phyloP scores from a whole-genome alignment of 2,113 vertebrate species.

The Pelusios castaneus region DNA sequence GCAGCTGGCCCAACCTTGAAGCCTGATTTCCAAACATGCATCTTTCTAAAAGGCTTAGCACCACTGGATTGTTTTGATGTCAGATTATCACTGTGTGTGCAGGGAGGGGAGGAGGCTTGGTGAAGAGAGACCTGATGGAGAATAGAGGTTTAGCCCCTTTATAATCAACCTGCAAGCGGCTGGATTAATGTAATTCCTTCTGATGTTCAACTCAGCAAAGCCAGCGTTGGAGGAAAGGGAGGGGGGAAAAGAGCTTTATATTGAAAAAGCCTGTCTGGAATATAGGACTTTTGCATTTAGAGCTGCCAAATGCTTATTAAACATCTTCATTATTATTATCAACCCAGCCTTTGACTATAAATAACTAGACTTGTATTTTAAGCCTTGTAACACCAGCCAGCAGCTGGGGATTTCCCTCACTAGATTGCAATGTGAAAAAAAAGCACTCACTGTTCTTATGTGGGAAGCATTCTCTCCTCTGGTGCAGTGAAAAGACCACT shows the following conservation, averaged over 20 bases:
- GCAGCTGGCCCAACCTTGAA: too few relatives aligned
- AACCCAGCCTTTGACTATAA: not conserved
- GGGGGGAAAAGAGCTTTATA: accelerated
- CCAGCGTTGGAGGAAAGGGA: accelerated
- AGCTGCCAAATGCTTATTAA: not conserved
- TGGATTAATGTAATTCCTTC: slow-evolving; percentile 19
- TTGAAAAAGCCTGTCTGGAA: not conserved
- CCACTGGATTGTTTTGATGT: not conserved
- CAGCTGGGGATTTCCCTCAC: not conserved
- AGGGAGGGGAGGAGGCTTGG: accelerated
- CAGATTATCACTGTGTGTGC: accelerated
- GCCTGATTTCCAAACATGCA: accelerated
- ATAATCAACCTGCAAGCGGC: not conserved
- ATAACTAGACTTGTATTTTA: not conserved
- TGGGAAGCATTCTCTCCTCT: not conserved
- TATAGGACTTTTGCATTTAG: not conserved
- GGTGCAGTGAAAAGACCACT: not conserved
- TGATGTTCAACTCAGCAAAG: not conserved
- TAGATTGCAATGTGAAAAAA: accelerated
- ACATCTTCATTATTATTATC: not conserved
- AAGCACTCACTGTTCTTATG: too few relatives aligned
- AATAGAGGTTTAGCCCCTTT: not conserved
- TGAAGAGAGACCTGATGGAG: not conserved
- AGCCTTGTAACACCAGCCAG: not conserved
- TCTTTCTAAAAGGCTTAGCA: not conserved